Evolutionary conservation across 2,797 vertebrate genomes (phyloP), one percentile per base, ranked within the genome.

Genomic region (Sebastes baramenuke): DNA sequence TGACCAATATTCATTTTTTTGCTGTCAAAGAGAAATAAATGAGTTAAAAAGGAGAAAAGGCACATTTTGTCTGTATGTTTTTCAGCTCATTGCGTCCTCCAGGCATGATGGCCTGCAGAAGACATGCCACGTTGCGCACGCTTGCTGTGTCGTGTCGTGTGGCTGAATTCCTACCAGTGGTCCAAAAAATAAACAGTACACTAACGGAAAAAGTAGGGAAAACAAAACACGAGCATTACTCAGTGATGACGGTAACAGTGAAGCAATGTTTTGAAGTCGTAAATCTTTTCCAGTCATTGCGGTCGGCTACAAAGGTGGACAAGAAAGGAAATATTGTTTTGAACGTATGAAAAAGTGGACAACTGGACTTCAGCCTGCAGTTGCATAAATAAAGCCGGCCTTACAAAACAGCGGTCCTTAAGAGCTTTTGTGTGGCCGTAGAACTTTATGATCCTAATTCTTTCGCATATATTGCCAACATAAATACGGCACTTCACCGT

Each of bases 381-480:
- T 91, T 91, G 91, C 91, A 94, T 92, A 92, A 94, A 95, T 92
- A 95, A 89, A 90, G 68, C 61, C 30, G 36, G 75, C 67, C 87
- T 75, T 73, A 85, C 81, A 85, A 90, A 94, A 91, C 89, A 87
- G 87, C 71, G 77, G 74, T 88, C 83, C 88, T 88, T 96, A 95
- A 96, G 95, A 96, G 96, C 95, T 97, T 89, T 97, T 97, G 97
- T 97, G 97, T 97, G 97, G 97, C 96, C 96, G 92, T 96, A 95
- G 94, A 96, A 95, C 98, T 99, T 99, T 99, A 98, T 75, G 96
- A 96, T 96, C 96, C 97, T 96, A 97, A 97, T 98, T 97, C 97
- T 97, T 97, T 97, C 87, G 93, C 97, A 97, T 97, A 98, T 98
- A 98, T 98, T 98, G 97, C 97, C 97, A 97, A 96, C 97, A 98